Conservation (phyloP, 2,888 invertebrate genomes). For the Anthoptus insignis region DNA sequence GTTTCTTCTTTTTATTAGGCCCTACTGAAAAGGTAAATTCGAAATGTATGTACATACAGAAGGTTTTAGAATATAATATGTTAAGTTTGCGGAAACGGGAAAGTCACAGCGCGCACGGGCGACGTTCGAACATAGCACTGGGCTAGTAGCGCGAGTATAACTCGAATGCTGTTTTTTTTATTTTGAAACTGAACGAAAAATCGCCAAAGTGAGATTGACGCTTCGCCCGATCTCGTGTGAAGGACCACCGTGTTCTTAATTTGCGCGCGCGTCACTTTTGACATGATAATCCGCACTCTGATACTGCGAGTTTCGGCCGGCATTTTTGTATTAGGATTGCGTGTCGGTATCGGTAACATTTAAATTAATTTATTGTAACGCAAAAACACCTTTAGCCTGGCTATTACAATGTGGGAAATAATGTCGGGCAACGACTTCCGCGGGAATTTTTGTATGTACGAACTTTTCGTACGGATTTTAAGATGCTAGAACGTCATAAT, state of each 20-base stretch:
- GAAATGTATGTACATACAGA: too few species aligned
- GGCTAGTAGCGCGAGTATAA: conserved; percentile 73
- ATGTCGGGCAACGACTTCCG: too few species aligned
- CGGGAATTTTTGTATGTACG: too few species aligned
- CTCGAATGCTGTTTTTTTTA: conserved; percentile 63
- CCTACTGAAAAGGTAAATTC: too few species aligned
- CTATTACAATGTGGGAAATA: too few species aligned
- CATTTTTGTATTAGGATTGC: conserved; percentile 33
- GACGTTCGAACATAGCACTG: conserved; percentile 80
- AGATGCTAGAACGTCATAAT: too few species aligned
- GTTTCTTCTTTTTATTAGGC: too few species aligned
- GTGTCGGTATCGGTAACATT: conserved; percentile 17
- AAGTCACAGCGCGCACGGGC: too few species aligned
- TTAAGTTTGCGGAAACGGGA: too few species aligned
- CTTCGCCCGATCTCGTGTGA: conserved; percentile 71
- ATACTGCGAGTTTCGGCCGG: conserved; percentile 43
- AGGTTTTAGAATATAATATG: too few species aligned
- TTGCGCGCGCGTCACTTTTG: conserved; percentile 70
- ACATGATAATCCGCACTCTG: conserved; percentile 68
- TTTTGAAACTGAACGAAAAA: conserved; percentile 77
- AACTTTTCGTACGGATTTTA: too few species aligned
- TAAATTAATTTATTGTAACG: not conserved
- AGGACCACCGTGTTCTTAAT: conserved; percentile 65
- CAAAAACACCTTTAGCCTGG: too few species aligned
- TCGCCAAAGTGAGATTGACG: conserved; percentile 70